These are phyloP conservation scores for Hanleya hanleyi DNA, from an alignment of 2,888 invertebrate species.

Conservation along the genomic window DNA sequence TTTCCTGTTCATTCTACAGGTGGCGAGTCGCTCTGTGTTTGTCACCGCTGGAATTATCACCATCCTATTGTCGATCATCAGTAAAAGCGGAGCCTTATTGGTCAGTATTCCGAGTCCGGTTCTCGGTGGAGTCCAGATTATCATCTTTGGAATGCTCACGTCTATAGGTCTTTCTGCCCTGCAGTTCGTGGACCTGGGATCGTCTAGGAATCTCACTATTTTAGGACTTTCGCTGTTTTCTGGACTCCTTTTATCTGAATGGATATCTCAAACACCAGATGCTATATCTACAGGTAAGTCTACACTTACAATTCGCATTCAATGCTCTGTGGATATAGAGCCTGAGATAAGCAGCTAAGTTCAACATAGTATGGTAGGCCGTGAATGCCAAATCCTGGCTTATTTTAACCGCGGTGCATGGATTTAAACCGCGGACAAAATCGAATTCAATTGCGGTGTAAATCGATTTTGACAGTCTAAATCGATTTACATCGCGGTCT, in stretches of 20 bases:
- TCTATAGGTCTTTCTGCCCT: conserved; percentile 57
- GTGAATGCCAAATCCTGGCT: too few relatives aligned
- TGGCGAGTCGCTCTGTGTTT: conserved; percentile 73
- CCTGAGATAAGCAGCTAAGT: too few relatives aligned
- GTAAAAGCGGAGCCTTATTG: conserved; percentile 73
- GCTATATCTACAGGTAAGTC: conserved; percentile 46
- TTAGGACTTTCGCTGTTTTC: conserved; percentile 90
- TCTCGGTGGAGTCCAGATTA: conserved; percentile 65
- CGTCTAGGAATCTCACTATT: conserved; percentile 88
- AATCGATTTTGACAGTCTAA: too few relatives aligned
- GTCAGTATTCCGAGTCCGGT: conserved; percentile 74
- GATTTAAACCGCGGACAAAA: too few relatives aligned
- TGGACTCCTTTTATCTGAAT: conserved; percentile 77
- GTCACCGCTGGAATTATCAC: conserved; percentile 69
- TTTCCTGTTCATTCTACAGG: too few relatives aligned
- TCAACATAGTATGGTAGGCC: too few relatives aligned
- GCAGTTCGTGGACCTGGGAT: conserved; percentile 81
- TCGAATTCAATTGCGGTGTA: too few relatives aligned
- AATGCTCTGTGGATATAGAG: too few relatives aligned
- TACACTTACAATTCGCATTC: too few relatives aligned
- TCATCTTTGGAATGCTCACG: conserved; percentile 52
- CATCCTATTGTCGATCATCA: conserved; percentile 68
- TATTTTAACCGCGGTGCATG: too few relatives aligned
- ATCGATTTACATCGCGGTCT: too few relatives aligned
- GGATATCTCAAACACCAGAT: conserved; percentile 40